Evolutionary conservation across 2,888 invertebrate species (phyloP), one percentile per base, ranked within the genome.

Genomic region (Luffia ferchaultella): DNA sequence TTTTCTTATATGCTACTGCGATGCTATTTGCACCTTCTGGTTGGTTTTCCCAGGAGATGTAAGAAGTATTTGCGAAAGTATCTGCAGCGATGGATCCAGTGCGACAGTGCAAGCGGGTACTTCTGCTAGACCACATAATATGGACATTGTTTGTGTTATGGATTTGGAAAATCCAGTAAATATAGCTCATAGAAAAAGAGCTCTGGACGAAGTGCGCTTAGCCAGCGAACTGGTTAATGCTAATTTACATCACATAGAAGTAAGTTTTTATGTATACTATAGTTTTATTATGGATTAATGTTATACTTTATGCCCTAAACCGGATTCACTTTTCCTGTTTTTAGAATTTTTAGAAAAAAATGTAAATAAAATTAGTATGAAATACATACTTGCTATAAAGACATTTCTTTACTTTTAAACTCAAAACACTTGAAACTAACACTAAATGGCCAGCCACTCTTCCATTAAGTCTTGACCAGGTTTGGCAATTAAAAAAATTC

Each of bases 101-200:
- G 78, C 83, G 42, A 85, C 84, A 3, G 77, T 84, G 40, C 83
- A 83, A 59, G 65, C 79, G 16, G 55, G 53, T n/a, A 17, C 5
- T 7, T 69, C 63, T 20, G 79, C 73, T 58, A 75, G 73, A 54
- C 67, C 89, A 58, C 89, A 90, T 18, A 87, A 88, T 60, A 95
- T 95, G 93, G 95, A 96, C 72, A 93, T 96, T 55, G 95, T 91
- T 49, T 94, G 94, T 78, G 92, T 96, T 56, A 86, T 96, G 60
- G 95, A 96, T 79, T 73, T 92, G 53, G 89, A 88, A 61, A 90
- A 93, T 67, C 84, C 88, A 18, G 89, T 90, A 58, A 88, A 92
- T 72, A 72, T 93, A 58, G 76, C 85, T 49, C 92, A 94, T 59
- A 87, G 96, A 49, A 91, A 90, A 74, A 88, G 88, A 69, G 95